These are phyloP conservation scores for Anodontia alba DNA, from an alignment of 2,888 invertebrate genomes.

Conservation along the genomic window DNA sequence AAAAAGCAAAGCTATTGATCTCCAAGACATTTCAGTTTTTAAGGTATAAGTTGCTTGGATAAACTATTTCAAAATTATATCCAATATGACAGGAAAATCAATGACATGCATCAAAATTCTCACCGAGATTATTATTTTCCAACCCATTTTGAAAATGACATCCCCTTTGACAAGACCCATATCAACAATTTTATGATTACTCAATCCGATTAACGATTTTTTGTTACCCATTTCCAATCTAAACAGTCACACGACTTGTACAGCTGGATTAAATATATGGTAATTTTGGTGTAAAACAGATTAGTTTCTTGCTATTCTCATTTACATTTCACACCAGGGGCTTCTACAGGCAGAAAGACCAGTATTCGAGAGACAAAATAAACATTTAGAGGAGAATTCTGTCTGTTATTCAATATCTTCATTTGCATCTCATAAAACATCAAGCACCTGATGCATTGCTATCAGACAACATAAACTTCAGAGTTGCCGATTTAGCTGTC, in stretches of 20 bases:
- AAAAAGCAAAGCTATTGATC: not conserved
- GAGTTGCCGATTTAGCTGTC: too few species aligned
- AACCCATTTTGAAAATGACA: slow-evolving; percentile 3
- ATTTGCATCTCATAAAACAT: too few species aligned
- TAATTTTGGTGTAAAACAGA: slow-evolving; percentile 20
- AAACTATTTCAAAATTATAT: slow-evolving; percentile 18
- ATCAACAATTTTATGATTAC: slow-evolving; percentile 21
- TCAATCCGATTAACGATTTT: slow-evolving; percentile 21
- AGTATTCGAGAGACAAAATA: slow-evolving; percentile 3
- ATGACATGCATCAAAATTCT: slow-evolving; percentile 10
- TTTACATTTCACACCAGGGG: slow-evolving; percentile 3
- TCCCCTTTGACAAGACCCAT: slow-evolving; percentile 17
- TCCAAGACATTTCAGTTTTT: not conserved
- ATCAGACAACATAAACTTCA: too few species aligned
- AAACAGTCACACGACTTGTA: not conserved
- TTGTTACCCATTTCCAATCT: slow-evolving; percentile 13
- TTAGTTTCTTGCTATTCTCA: slow-evolving; percentile 4
- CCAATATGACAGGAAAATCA: slow-evolving; percentile 7
- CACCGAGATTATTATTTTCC: slow-evolving; percentile 11
- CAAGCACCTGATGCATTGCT: too few species aligned
- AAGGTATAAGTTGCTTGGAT: slow-evolving; percentile 1
- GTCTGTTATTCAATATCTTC: not conserved
- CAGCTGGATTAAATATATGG: slow-evolving; percentile 10
- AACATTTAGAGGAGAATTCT: not conserved
- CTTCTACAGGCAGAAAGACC: not conserved